A percentile compares a stretch with the other conserved stretches of the same genome.
Evolutionary conservation across 2,113 vertebrate genomes (phyloP).

Genomic region (Melozone crissalis): DNA sequence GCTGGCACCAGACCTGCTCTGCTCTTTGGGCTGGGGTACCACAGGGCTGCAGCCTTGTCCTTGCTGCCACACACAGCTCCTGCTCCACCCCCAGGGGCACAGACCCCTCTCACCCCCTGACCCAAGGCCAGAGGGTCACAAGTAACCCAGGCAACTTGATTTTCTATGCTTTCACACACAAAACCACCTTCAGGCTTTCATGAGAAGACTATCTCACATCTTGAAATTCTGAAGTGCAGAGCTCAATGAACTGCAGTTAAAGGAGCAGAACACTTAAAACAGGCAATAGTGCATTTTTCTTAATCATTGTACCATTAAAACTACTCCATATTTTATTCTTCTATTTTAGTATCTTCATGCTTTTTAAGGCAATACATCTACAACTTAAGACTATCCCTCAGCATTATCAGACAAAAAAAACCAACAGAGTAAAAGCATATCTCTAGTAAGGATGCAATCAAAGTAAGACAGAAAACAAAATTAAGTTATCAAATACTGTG

Average conservation of each 20-base stretch:
- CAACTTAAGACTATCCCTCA: background rate
- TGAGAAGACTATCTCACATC: background rate
- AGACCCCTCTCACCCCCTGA: accelerated
- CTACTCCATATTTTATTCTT: background rate
- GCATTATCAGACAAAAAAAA: background rate
- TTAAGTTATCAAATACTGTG: background rate
- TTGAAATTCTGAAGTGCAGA: background rate
- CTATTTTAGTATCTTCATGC: background rate
- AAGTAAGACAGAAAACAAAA: background rate
- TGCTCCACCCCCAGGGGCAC: background rate
- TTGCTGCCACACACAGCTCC: background rate
- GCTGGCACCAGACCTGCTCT: background rate
- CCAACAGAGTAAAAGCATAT: background rate
- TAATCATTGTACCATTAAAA: background rate
- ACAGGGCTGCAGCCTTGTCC: background rate
- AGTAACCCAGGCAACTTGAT: background rate
- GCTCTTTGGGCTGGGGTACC: background rate
- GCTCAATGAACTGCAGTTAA: background rate
- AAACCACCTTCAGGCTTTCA: background rate
- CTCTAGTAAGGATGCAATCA: background rate
- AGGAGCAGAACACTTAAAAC: background rate
- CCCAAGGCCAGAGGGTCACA: background rate
- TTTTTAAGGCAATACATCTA: background rate
- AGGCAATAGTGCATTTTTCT: background rate
- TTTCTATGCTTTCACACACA: background rate